A percentile compares a stretch with the other conserved stretches of the same genome.
These are phyloP conservation scores for Meloe dianella DNA, from an alignment of 2,888 invertebrate genomes.

Conservation along the genomic window DNA sequence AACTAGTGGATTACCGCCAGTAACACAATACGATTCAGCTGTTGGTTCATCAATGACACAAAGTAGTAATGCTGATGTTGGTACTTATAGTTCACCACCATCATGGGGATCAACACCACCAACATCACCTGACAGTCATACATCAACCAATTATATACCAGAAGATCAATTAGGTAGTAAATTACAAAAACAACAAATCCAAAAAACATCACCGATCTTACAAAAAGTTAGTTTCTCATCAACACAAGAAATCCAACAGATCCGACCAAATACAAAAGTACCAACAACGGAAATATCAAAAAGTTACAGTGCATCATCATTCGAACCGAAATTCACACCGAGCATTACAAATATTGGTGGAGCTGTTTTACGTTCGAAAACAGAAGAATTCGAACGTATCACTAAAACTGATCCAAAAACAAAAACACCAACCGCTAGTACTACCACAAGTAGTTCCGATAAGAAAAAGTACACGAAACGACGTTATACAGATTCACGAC, in stretches of 20 bases:
- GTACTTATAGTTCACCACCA: slow-evolving; percentile 62
- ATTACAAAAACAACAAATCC: slow-evolving; percentile 28
- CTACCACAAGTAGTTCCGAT: slow-evolving; percentile 53
- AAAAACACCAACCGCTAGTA: slow-evolving; percentile 48
- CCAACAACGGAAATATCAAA: slow-evolving; percentile 43
- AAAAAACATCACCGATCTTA: slow-evolving; percentile 54
- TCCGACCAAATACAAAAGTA: slow-evolving; percentile 34
- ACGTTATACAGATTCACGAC: slow-evolving; percentile 67
- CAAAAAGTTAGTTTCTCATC: slow-evolving; percentile 69
- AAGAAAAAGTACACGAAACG: slow-evolving; percentile 68
- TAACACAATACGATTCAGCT: slow-evolving; percentile 64
- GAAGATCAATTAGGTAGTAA: slow-evolving; percentile 54
- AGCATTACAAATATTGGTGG: slow-evolving; percentile 72
- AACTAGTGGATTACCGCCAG: slow-evolving; percentile 41
- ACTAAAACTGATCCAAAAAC: slow-evolving; percentile 63
- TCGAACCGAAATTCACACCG: slow-evolving; percentile 59
- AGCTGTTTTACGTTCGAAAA: slow-evolving; percentile 70
- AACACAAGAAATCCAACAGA: slow-evolving; percentile 61
- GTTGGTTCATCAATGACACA: slow-evolving; percentile 68
- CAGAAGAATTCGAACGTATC: slow-evolving; percentile 71
- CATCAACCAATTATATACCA: slow-evolving; percentile 63
- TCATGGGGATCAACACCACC: slow-evolving; percentile 67
- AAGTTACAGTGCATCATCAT: slow-evolving; percentile 44
- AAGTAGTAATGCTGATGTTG: slow-evolving; percentile 55
- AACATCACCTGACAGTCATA: slow-evolving; percentile 64